Conservation (phyloP, 2,113 vertebrate genomes). For the Pseudois nayaur region DNA sequence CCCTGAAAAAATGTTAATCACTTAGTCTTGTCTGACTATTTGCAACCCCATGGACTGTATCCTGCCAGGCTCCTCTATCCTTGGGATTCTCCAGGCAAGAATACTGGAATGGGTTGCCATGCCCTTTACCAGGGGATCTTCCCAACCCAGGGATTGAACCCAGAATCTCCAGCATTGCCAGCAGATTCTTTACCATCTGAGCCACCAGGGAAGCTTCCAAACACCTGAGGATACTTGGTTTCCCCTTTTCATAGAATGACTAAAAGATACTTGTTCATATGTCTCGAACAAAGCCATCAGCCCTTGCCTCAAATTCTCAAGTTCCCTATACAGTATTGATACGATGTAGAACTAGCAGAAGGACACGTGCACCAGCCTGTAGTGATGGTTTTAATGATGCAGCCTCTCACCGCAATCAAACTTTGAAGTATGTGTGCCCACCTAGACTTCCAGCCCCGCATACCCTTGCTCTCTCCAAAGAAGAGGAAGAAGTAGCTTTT, state of each 20-base stretch:
- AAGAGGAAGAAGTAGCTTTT: background rate
- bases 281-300: background rate
- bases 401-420: fast-evolving
- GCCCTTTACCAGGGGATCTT: background rate
- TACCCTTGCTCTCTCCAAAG: background rate
- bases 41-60: background rate
- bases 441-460: background rate
- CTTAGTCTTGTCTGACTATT: background rate
- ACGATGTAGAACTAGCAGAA: background rate
- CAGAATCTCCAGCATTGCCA: background rate
- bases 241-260: background rate
- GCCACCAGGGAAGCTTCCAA: background rate
- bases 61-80: background rate
- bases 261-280: background rate
- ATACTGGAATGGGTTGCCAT: background rate
- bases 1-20: background rate
- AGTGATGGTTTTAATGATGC: background rate
- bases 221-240: background rate
- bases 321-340: background rate
- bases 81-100: background rate
- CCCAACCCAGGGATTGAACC: background rate
- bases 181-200: background rate
- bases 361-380: fast-evolving
- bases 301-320: background rate
- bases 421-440: background rate